Evolutionary conservation across 1,140 invertebrate genomes (phyloP).

Genomic region (Trichonephila clavata): DNA sequence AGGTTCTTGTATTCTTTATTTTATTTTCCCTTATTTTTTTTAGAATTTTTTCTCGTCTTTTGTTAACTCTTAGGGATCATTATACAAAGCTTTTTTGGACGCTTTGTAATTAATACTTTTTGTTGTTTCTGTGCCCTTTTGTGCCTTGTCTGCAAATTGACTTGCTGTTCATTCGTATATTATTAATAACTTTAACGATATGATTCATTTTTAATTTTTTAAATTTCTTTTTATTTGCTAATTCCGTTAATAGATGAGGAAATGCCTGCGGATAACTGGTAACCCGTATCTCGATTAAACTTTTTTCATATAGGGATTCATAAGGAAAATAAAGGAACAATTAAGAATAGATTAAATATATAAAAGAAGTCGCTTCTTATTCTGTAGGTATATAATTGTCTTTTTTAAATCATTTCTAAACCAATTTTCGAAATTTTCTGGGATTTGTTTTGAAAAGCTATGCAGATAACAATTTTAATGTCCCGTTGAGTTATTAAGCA

Average conservation of each 20-base stretch:
- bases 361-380: too few species aligned
- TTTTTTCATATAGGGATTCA: not conserved
- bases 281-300: not conserved
- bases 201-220: not conserved
- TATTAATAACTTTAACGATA: not conserved
- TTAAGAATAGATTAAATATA: too few species aligned
- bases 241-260: not conserved
- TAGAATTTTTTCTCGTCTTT: not conserved
- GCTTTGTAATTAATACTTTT: constrained; percentile 23
- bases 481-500: too few species aligned
- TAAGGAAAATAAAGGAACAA: too few species aligned
- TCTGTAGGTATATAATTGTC: too few species aligned
- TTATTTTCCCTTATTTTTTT: not conserved
- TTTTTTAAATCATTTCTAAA: too few species aligned
- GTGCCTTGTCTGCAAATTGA: not conserved
- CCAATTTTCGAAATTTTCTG: too few species aligned
- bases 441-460: too few species aligned
- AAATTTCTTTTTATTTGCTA: not conserved
- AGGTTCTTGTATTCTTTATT: constrained; percentile 9
- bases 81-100: not conserved
- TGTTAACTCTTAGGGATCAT: not conserved
- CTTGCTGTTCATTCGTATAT: not conserved
- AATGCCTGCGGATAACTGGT: not conserved
- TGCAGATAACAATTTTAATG: too few species aligned
- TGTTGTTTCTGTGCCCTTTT: not conserved